Evolutionary conservation across 1,140 invertebrate genomes (phyloP).

Genomic region (Drosophila tropicalis): DNA sequence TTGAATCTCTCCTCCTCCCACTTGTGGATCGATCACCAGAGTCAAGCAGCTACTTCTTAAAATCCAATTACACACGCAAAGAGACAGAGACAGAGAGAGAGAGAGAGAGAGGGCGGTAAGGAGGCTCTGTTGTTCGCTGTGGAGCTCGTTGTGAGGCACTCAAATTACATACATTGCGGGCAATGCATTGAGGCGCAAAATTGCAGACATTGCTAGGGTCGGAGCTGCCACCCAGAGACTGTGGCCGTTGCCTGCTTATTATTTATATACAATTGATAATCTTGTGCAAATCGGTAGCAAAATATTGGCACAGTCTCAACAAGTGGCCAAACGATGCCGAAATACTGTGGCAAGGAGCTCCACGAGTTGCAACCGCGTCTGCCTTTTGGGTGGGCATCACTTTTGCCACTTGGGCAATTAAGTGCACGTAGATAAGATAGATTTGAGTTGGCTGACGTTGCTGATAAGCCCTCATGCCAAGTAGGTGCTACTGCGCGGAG

Average conservation of each 20-base stretch:
- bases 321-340: conserved; percentile 60
- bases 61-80: conserved; percentile 75
- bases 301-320: conserved; percentile 74
- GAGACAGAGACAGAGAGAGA: conserved; percentile 15
- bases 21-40: not conserved
- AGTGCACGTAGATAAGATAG: conserved; percentile 52
- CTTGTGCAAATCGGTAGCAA: conserved; percentile 78
- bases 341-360: not conserved
- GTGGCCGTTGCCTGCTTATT: conserved; percentile 50
- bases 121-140: not conserved
- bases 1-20: conserved; percentile 9
- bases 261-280: conserved; percentile 81
- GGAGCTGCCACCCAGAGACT: conserved; percentile 57
- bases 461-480: conserved; percentile 49
- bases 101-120: not conserved
- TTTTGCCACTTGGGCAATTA: conserved; percentile 66
- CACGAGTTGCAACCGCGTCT: not conserved
- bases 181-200: conserved; percentile 65
- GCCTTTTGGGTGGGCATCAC: conserved; percentile 46
- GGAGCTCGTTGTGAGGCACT: conserved; percentile 34
- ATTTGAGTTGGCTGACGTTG: not conserved
- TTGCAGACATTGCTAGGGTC: conserved; percentile 40
- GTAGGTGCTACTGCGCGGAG: conserved; percentile 48
- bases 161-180: conserved; percentile 73
- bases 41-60: conserved; percentile 73